These are phyloP conservation scores for Trichopria drosophilae DNA, from an alignment of 2,888 invertebrate genomes.

Conservation along the genomic window DNA sequence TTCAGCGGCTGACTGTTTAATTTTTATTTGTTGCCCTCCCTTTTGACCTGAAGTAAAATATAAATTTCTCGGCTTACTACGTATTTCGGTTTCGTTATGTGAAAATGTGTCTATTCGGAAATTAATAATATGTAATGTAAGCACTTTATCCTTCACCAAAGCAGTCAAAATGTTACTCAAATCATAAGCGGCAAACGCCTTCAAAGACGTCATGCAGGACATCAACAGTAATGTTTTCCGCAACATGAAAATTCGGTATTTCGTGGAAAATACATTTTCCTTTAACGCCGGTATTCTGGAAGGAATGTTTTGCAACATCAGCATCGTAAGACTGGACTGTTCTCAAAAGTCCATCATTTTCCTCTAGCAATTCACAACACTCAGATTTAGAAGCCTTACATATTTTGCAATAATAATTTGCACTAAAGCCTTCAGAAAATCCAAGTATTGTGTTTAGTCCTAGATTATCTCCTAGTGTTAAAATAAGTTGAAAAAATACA, in stretches of 20 bases:
- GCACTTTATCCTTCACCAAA: too few relatives aligned
- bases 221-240: too few relatives aligned
- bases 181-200: too few relatives aligned
- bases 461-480: conserved; percentile 15
- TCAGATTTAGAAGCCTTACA: conserved; percentile 2
- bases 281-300: conserved; percentile 2
- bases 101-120: too few relatives aligned
- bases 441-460: too few relatives aligned
- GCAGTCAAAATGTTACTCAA: too few relatives aligned
- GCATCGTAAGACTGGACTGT: conserved; percentile 7
- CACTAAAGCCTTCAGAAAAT: conserved; percentile 16
- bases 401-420: conserved; percentile 13
- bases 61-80: too few relatives aligned
- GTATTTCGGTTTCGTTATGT: conserved; percentile 23
- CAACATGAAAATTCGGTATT: conserved; percentile 15
- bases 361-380: not conserved
- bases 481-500: conserved; percentile 21
- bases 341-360: not conserved
- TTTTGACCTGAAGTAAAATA: too few relatives aligned
- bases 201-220: too few relatives aligned
- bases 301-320: not conserved
- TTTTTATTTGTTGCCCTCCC: too few relatives aligned
- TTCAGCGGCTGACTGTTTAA: conserved; percentile 20
- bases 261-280: conserved; percentile 10
- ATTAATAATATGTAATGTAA: too few relatives aligned